Base-by-base conservation (phyloP, 2,113 vertebrate genomes). In the Nanger granti region DNA sequence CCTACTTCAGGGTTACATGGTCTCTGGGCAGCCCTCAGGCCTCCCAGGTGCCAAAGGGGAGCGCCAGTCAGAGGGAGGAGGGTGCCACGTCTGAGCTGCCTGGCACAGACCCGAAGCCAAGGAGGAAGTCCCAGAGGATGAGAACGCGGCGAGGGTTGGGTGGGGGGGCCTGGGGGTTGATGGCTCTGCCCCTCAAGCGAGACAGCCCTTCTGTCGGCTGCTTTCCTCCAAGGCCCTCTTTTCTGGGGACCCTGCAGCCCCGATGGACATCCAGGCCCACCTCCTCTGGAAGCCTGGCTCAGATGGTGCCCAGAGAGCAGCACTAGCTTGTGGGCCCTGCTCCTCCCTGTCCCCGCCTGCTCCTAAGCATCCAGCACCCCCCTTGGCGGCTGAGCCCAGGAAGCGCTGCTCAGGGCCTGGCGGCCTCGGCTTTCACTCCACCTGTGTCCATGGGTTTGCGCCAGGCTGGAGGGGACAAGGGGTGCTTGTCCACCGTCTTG, bases 401-500 rank as follows among this genome's bases (percentile, higher is more conserved):
- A 96, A 93, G 98, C 95, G 98, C 95, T 97, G 96, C 97, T 89
- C 0, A 20, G 90, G 86, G 96, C 41, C 92, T 64, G 97, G 93
- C 2, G 24, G 73, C 88, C 5, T 52, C 62, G 87, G 55, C n/a
- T 90, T 94, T 95, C 26, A 22, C 47, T 55, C 24, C 55, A 52
- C 82, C 60, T 83, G 44, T 97, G 97, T 97, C 96, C 95, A 34
- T 49, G 7, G 22, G 41, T 4, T 54, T 59, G 49, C 60, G 66
- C 41, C 3, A 49, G 20, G 7, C 62, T 15, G 18, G 20, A 11
- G 2, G 28, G 91, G 85, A 47, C 3, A 24, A 55, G 60, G 37
- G 29, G 55, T 1, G 2, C n/a, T 41, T 24, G 69, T 41, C 69
- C n/a, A 24, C 82, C 24, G 26, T 34, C 12, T 8, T 37, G 60